These are phyloP conservation scores for Melanophora roralis DNA, from an alignment of 2,888 invertebrate species.

Conservation along the genomic window DNA sequence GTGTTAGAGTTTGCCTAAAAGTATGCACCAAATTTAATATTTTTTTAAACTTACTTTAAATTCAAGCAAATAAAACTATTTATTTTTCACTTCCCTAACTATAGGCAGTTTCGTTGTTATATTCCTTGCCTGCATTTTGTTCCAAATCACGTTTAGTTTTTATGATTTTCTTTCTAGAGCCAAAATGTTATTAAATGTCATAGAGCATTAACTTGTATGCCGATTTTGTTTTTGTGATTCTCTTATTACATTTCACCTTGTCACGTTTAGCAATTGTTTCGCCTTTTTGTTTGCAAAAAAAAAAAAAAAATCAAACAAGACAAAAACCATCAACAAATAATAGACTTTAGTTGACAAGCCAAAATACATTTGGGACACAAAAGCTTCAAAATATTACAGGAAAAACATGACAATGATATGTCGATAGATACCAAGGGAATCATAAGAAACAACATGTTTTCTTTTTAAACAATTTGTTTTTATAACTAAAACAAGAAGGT, in stretches of 20 bases:
- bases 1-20: no score
- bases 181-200: constrained; percentile 56
- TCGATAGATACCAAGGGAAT: constrained; percentile 41
- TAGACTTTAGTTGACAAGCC: constrained; percentile 42
- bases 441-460: background rate
- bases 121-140: constrained; percentile 8
- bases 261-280: constrained; percentile 58
- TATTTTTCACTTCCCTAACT: background rate
- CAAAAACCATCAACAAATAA: constrained; percentile 9
- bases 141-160: constrained; percentile 51
- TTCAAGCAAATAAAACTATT: background rate
- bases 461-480: background rate
- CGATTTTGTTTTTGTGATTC: constrained; percentile 10
- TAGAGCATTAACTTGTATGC: constrained; percentile 56
- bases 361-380: constrained; percentile 54
- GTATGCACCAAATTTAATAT: no score
- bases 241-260: constrained; percentile 45
- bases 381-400: background rate
- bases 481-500: background rate
- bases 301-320: background rate
- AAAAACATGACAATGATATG: constrained; percentile 39
- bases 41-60: no score
- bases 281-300: constrained; percentile 8
- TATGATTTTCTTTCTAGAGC: constrained; percentile 26
- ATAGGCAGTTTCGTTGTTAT: background rate